phyloP scores from a whole-genome alignment of 2,113 vertebrate species.

The rabbit (Oryctolagus cuniculus) region DNA sequence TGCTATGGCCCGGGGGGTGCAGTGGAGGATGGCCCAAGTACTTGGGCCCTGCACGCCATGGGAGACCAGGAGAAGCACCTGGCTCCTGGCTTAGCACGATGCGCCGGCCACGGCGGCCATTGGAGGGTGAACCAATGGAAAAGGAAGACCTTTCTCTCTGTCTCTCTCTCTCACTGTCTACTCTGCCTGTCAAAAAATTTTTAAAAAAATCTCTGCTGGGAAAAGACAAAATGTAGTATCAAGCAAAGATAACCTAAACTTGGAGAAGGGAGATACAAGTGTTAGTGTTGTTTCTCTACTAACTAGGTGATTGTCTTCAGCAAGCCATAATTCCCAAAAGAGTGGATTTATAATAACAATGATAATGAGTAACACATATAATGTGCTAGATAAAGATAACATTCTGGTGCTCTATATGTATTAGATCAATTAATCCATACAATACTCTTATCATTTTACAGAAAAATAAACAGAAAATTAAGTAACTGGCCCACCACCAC shows the following conservation, averaged over 20 bases:
- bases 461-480: constrained; percentile 16
- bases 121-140: too few relatives aligned
- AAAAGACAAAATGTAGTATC: neutral
- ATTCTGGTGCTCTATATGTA: neutral
- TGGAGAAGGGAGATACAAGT: constrained; percentile 12
- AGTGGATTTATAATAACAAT: neutral
- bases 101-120: too few relatives aligned
- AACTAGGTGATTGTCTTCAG: constrained; percentile 4
- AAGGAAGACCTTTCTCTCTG: too few relatives aligned
- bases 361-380: neutral
- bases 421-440: neutral
- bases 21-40: too few relatives aligned
- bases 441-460: constrained; percentile 35
- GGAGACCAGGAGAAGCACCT: too few relatives aligned
- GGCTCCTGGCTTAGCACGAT: too few relatives aligned
- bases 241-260: neutral
- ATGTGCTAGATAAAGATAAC: neutral
- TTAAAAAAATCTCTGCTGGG: too few relatives aligned
- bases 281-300: neutral
- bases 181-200: too few relatives aligned
- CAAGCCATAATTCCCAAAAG: neutral
- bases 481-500: neutral
- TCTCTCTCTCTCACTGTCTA: too few relatives aligned
- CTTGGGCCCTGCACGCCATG: too few relatives aligned
- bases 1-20: too few relatives aligned